Percentiles rank a stretch among this genome's conserved stretches.
phyloP scores from a whole-genome alignment of 2,797 vertebrate genomes.

The Lepus oiostolus region DNA sequence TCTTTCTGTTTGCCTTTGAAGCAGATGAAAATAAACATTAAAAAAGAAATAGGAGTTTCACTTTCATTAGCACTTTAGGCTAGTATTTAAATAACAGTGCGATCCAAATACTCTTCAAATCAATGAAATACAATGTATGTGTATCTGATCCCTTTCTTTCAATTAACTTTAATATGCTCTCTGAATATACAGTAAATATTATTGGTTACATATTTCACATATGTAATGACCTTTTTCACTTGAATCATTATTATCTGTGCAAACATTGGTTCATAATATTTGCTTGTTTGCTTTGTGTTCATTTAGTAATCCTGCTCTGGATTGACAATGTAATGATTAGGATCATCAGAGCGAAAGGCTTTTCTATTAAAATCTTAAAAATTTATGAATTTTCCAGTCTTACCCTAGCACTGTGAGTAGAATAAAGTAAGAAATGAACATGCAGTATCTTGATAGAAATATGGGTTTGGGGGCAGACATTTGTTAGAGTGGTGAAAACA shows the following conservation, averaged over 20 bases:
- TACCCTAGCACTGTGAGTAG: not conserved
- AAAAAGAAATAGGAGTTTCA: not conserved
- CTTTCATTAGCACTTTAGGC: not conserved
- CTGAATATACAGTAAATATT: not conserved
- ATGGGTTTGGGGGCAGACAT: no score
- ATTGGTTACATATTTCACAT: not conserved
- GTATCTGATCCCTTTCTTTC: not conserved
- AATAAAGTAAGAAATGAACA: not conserved
- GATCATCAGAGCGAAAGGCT: not conserved
- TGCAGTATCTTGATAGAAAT: not conserved
- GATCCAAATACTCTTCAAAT: not conserved
- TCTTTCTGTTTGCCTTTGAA: no score
- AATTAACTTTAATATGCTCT: not conserved
- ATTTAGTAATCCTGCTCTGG: not conserved
- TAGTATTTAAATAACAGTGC: not conserved
- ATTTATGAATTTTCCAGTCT: not conserved
- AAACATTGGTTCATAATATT: not conserved
- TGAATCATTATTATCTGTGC: not conserved
- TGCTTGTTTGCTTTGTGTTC: not conserved
- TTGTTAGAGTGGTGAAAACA: no score
- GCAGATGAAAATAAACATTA: no score
- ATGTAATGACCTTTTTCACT: not conserved
- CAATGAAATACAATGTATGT: not conserved
- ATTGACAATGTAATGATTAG: not conserved
- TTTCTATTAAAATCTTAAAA: slow-evolving; percentile 31